These are phyloP conservation scores for Bufo bufo DNA, from an alignment of 2,113 vertebrate genomes.

Conservation along the genomic window DNA sequence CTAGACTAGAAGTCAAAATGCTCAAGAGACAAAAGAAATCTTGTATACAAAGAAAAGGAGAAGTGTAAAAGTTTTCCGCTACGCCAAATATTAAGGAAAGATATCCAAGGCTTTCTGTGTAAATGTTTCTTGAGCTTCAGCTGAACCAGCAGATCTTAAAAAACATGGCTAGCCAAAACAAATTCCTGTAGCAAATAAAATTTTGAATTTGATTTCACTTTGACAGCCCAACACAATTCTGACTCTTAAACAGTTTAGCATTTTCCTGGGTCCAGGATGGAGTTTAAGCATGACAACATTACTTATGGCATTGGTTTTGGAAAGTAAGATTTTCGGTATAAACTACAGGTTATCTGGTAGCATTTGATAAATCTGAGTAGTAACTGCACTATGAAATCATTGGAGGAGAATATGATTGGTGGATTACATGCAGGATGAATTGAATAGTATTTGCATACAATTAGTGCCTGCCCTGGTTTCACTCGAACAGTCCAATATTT, in stretches of 20 bases:
- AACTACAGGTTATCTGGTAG: background rate
- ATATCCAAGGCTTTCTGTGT: conserved; percentile 69
- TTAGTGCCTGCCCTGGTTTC: too few species aligned
- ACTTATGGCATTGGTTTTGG: background rate
- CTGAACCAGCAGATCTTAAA: conserved; percentile 76
- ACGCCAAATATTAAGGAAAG: conserved; percentile 69
- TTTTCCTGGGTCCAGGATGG: conserved; percentile 28
- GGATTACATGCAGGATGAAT: background rate
- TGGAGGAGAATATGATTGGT: background rate
- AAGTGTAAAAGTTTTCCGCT: conserved; percentile 53
- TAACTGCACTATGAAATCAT: too few species aligned
- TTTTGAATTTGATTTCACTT: conserved; percentile 57
- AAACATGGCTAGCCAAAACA: conserved; percentile 68
- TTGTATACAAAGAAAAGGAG: conserved; percentile 65
- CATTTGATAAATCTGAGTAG: background rate
- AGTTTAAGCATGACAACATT: conserved; percentile 4
- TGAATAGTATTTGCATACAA: background rate
- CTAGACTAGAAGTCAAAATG: conserved; percentile 59
- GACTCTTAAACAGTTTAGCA: conserved; percentile 20
- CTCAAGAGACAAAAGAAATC: conserved; percentile 63
- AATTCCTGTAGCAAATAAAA: conserved; percentile 70
- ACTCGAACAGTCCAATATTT: too few species aligned
- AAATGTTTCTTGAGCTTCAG: conserved; percentile 71
- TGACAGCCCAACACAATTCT: conserved; percentile 49
- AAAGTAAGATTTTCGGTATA: background rate